These are phyloP conservation scores for Acanthosoma haemorrhoidale DNA, from an alignment of 2,888 invertebrate species.

Conservation along the genomic window DNA sequence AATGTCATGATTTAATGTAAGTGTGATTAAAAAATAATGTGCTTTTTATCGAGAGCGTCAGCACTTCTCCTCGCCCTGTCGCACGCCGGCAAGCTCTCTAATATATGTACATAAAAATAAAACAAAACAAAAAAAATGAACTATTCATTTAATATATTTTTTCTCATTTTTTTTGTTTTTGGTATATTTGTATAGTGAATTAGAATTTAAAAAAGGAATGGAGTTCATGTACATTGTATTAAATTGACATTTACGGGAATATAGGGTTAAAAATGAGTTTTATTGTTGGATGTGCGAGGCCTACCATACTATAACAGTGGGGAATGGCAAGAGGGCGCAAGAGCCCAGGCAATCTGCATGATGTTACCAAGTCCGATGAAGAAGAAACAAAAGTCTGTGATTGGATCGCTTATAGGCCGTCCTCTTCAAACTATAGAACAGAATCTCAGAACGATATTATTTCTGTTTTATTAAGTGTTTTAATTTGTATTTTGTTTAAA, in stretches of 20 bases:
- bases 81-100: slow-evolving; percentile 18
- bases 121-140: slow-evolving; percentile 4
- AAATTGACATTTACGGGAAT: slow-evolving; percentile 3
- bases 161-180: not conserved
- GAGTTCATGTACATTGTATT: not conserved
- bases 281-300: slow-evolving; percentile 16
- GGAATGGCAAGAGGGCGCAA: slow-evolving; percentile 8
- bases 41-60: not conserved
- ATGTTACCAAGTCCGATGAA: slow-evolving; percentile 35
- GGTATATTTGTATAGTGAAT: slow-evolving; percentile 10
- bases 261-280: not conserved
- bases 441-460: slow-evolving; percentile 14
- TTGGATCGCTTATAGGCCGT: slow-evolving; percentile 35
- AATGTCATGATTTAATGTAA: not conserved
- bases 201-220: not conserved
- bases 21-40: slow-evolving; percentile 13
- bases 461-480: slow-evolving; percentile 26
- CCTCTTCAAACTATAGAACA: slow-evolving; percentile 29
- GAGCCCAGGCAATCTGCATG: slow-evolving; percentile 9
- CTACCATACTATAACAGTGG: slow-evolving; percentile 12
- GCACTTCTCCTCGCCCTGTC: slow-evolving; percentile 14
- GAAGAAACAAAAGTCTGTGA: slow-evolving; percentile 36
- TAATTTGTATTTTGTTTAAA: slow-evolving; percentile 29
- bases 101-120: slow-evolving; percentile 1
- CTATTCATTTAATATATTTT: not conserved